Evolutionary conservation across 1,140 invertebrate genomes (phyloP).

Genomic region (Steinernema khuongi): DNA sequence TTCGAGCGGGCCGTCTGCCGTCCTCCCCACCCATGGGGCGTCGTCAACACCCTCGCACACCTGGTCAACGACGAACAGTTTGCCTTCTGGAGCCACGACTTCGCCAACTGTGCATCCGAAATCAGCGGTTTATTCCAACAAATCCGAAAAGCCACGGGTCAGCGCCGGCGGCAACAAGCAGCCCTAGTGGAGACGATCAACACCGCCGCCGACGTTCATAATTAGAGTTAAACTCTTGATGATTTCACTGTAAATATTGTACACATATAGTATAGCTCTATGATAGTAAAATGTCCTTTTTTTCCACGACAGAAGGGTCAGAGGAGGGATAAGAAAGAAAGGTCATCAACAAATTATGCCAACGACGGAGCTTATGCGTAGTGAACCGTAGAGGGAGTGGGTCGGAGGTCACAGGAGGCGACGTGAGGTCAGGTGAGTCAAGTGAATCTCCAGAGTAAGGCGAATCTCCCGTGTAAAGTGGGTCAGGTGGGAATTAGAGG

Average conservation of each 20-base stretch:
- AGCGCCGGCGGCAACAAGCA: neutral
- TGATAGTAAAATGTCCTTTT: constrained; percentile 1
- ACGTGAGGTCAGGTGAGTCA: no score
- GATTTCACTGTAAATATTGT: constrained; percentile 13
- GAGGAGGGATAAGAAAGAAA: no score
- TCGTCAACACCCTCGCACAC: constrained; percentile 97
- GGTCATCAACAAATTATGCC: no score
- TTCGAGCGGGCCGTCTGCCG: constrained; percentile 96
- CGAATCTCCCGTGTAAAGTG: no score
- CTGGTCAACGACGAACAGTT: constrained; percentile 97
- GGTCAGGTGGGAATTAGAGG: no score
- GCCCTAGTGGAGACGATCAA: neutral
- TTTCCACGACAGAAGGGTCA: no score
- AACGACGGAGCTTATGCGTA: no score
- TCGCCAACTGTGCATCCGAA: constrained; percentile 96
- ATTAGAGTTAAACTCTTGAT: constrained; percentile 5
- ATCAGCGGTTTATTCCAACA: constrained; percentile 62
- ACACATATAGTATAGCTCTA: constrained; percentile 10
- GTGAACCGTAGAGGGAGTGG: no score
- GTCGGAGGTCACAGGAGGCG: no score
- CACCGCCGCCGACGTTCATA: neutral
- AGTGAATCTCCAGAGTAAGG: no score
- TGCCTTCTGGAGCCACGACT: constrained; percentile 98
- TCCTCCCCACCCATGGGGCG: constrained; percentile 95
- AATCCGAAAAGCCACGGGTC: neutral